These are phyloP conservation scores for Subacronicta megacephala DNA, from an alignment of 2,888 invertebrate genomes.

Conservation along the genomic window DNA sequence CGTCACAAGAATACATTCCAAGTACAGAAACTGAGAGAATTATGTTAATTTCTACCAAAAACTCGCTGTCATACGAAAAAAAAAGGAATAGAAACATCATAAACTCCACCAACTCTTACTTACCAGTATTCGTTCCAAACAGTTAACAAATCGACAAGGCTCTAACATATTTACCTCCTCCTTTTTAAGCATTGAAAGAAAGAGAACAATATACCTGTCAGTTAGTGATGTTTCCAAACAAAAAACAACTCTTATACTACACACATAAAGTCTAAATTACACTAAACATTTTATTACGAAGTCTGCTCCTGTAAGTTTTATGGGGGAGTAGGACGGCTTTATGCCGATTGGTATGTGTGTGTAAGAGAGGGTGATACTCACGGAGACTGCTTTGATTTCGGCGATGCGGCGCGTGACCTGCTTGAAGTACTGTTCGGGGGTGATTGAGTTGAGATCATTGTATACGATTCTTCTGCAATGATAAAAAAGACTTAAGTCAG, in stretches of 20 bases:
- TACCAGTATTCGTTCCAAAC: constrained; percentile 77
- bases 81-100: constrained; percentile 76
- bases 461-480: constrained; percentile 94
- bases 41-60: constrained; percentile 28
- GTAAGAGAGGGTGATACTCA: constrained; percentile 84
- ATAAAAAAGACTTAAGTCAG: constrained; percentile 11
- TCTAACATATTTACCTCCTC: constrained; percentile 86
- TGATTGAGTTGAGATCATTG: constrained; percentile 96
- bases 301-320: constrained; percentile 68
- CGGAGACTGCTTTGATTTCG: constrained; percentile 97
- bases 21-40: too few species aligned
- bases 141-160: constrained; percentile 76
- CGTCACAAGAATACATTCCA: too few species aligned
- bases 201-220: constrained; percentile 85
- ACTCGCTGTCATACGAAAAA: constrained; percentile 42
- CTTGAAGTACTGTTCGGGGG: constrained; percentile 98
- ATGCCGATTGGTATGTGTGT: constrained; percentile 40
- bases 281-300: constrained; percentile 64
- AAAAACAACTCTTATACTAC: constrained; percentile 53
- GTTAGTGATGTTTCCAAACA: constrained; percentile 84
- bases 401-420: constrained; percentile 96
- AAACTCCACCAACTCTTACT: constrained; percentile 75
- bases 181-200: constrained; percentile 85
- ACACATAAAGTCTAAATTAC: constrained; percentile 34
- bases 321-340: constrained; percentile 57